A percentile compares a stretch with the other conserved stretches of the same genome.
phyloP scores from a whole-genome alignment of 2,888 invertebrate genomes.

The Hyles lineata region DNA sequence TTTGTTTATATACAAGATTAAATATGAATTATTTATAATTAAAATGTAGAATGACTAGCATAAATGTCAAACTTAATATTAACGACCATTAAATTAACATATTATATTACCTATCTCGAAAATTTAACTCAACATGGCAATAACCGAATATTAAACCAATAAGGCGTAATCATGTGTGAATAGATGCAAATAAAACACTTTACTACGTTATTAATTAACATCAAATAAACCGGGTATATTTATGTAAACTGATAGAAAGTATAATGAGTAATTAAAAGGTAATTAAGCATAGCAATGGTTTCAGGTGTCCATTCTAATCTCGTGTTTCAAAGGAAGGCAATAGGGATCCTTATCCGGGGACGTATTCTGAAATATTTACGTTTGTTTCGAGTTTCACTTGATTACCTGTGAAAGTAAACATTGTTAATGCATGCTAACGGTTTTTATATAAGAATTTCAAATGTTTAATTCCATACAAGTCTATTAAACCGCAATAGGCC shows the following conservation, averaged over 20 bases:
- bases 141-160: too few species aligned
- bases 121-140: too few species aligned
- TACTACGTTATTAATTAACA: background rate
- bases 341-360: slow-evolving; percentile 31
- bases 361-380: slow-evolving; percentile 23
- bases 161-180: background rate
- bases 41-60: too few species aligned
- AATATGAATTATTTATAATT: too few species aligned
- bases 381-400: background rate
- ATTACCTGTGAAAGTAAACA: background rate
- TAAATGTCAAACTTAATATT: too few species aligned
- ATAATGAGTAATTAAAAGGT: slow-evolving; percentile 65
- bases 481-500: too few species aligned
- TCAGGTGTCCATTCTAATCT: slow-evolving; percentile 69
- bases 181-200: slow-evolving; percentile 4
- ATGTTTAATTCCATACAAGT: too few species aligned
- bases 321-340: slow-evolving; percentile 50
- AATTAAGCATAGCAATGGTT: slow-evolving; percentile 63
- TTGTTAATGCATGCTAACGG: too few species aligned
- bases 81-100: too few species aligned
- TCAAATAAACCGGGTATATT: slow-evolving; percentile 39
- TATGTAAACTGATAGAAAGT: slow-evolving; percentile 48
- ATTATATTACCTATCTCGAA: too few species aligned
- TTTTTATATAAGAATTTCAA: too few species aligned
- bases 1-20: too few species aligned